Evolutionary conservation across 1,140 invertebrate species (phyloP).

Genomic region (Magallana angulata): DNA sequence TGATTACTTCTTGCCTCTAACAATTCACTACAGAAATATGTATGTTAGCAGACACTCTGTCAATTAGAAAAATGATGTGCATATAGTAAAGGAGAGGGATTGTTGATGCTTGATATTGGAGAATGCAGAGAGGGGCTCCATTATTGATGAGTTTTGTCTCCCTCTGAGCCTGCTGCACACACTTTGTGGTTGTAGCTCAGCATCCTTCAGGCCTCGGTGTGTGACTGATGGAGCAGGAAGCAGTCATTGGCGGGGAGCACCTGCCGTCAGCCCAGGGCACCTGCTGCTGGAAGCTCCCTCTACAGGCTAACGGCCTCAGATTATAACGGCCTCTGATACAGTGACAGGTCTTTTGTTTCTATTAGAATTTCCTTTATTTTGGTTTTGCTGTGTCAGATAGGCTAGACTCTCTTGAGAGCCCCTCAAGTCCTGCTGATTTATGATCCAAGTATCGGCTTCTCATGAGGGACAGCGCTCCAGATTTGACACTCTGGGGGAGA

Average conservation of each 20-base stretch:
- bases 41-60: neutral
- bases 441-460: neutral
- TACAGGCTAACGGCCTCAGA: constrained; percentile 10
- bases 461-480: neutral
- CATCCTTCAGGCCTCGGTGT: neutral
- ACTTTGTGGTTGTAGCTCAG: constrained; percentile 9
- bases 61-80: neutral
- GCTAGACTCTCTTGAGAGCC: constrained; percentile 13
- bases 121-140: neutral
- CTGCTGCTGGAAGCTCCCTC: neutral
- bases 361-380: neutral
- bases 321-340: neutral
- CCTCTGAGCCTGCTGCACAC: neutral
- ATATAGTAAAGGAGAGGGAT: neutral
- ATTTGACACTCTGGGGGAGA: constrained; percentile 29
- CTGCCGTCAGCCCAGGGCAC: neutral
- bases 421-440: constrained; percentile 14
- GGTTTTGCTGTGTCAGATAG: neutral
- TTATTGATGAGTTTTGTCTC: constrained; percentile 3
- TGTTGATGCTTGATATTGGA: neutral
- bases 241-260: neutral
- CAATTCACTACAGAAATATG: neutral
- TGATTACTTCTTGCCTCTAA: neutral
- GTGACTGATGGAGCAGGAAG: neutral
- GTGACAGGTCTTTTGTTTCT: constrained; percentile 19